Percentiles rank a stretch among this genome's conserved stretches.
Conservation (phyloP, 2,888 invertebrate species). For the Abrostola tripartita region DNA sequence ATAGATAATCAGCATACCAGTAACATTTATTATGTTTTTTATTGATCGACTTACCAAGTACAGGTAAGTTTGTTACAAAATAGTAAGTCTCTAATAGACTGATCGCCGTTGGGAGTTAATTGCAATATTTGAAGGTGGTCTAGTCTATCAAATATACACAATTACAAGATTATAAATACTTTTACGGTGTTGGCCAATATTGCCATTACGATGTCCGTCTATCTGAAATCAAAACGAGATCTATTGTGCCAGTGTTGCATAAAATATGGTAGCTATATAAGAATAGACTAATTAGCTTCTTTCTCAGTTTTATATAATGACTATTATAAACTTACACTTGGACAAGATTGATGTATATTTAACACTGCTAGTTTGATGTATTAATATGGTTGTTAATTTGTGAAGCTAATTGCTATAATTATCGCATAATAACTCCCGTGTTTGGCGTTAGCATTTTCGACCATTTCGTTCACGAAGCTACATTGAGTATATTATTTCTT, state of each 20-base stretch:
- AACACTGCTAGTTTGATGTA: constrained; percentile 4
- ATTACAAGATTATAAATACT: not conserved
- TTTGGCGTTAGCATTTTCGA: not conserved
- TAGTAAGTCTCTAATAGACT: not conserved
- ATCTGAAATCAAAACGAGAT: constrained; percentile 15
- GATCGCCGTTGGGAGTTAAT: not conserved
- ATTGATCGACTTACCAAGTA: not conserved
- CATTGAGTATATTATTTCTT: too few relatives aligned
- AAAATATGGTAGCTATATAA: constrained; percentile 14
- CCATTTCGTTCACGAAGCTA: not conserved
- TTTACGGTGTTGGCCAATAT: constrained; percentile 13
- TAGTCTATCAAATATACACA: constrained; percentile 14
- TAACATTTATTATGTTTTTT: too few relatives aligned
- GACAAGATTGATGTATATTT: constrained; percentile 2
- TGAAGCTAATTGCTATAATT: constrained; percentile 15
- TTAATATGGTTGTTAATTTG: constrained; percentile 1
- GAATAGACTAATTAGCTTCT: constrained; percentile 12
- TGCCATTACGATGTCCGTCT: constrained; percentile 3
- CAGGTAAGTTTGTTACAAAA: not conserved
- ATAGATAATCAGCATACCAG: too few relatives aligned
- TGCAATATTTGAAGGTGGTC: constrained; percentile 27
- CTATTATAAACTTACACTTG: not conserved
- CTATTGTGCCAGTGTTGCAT: constrained; percentile 8
- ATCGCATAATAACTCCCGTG: not conserved
- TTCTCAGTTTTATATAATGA: constrained; percentile 3